Percentiles rank a stretch among this genome's conserved stretches.
These are phyloP conservation scores for Byasa hedistus DNA, from an alignment of 2,888 invertebrate genomes.

Conservation along the genomic window DNA sequence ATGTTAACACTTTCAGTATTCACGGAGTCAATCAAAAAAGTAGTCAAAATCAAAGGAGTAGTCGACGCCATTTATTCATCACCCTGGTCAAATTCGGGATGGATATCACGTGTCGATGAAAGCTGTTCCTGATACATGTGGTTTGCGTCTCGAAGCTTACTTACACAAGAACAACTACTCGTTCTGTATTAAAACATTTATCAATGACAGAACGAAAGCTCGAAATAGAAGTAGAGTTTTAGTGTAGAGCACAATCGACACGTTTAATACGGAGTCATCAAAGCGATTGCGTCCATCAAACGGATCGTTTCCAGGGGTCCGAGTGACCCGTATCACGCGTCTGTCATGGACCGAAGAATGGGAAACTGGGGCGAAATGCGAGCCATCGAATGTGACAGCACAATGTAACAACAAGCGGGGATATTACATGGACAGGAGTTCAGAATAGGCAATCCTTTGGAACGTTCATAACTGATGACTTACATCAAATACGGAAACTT, in stretches of 20 bases:
- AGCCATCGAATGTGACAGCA: conserved; percentile 22
- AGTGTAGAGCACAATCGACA: neutral
- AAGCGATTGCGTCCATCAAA: conserved; percentile 13
- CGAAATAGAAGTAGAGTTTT: neutral
- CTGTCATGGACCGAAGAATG: conserved; percentile 16
- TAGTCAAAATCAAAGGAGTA: too few relatives aligned
- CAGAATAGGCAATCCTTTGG: neutral
- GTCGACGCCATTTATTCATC: too few relatives aligned
- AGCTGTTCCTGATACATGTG: too few relatives aligned
- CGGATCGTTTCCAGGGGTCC: conserved; percentile 17
- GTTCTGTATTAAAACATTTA: neutral
- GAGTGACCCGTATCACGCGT: conserved; percentile 17
- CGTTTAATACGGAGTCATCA: neutral
- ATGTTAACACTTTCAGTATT: too few relatives aligned
- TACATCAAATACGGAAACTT: too few relatives aligned
- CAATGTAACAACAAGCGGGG: conserved; percentile 10
- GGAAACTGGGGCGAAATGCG: conserved; percentile 23
- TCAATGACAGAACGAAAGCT: neutral
- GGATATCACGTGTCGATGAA: too few relatives aligned
- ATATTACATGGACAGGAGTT: neutral
- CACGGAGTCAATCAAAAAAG: too few relatives aligned
- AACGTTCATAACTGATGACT: too few relatives aligned
- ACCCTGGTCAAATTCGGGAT: too few relatives aligned
- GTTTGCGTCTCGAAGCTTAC: too few relatives aligned
- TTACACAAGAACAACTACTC: too few relatives aligned